phyloP scores from a whole-genome alignment of 2,888 invertebrate genomes.

The Lucinisca nassula region DNA sequence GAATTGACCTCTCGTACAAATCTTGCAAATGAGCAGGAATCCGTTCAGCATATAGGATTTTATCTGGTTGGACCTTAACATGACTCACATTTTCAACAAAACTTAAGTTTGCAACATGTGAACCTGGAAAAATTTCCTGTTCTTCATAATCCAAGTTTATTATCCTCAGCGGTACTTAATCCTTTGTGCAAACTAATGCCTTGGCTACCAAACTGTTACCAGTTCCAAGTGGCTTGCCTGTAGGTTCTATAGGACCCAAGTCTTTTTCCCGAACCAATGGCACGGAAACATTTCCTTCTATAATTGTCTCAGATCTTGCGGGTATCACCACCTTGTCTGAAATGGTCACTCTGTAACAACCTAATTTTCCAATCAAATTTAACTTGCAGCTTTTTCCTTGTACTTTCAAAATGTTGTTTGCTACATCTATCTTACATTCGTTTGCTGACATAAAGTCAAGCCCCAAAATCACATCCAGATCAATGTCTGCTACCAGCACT shows the following conservation, averaged over 20 bases:
- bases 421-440: no score
- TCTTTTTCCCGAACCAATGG: background rate
- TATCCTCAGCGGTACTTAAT: conserved; percentile 45
- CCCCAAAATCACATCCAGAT: no score
- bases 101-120: conserved; percentile 29
- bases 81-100: background rate
- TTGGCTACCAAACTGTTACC: conserved; percentile 38
- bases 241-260: conserved; percentile 38
- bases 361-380: no score
- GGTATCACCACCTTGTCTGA: conserved; percentile 14
- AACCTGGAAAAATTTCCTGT: conserved; percentile 37
- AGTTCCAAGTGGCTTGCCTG: background rate
- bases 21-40: conserved; percentile 9
- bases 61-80: background rate
- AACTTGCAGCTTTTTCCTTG: no score
- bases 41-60: no score
- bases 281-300: background rate
- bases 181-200: conserved; percentile 40
- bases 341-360: conserved; percentile 23
- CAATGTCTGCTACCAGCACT: no score
- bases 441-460: no score
- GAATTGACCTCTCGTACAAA: background rate
- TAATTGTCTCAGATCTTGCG: conserved; percentile 33
- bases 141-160: conserved; percentile 51
- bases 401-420: no score